Conservation (phyloP, 2,113 vertebrate species). For the Hydropotes inermis region DNA sequence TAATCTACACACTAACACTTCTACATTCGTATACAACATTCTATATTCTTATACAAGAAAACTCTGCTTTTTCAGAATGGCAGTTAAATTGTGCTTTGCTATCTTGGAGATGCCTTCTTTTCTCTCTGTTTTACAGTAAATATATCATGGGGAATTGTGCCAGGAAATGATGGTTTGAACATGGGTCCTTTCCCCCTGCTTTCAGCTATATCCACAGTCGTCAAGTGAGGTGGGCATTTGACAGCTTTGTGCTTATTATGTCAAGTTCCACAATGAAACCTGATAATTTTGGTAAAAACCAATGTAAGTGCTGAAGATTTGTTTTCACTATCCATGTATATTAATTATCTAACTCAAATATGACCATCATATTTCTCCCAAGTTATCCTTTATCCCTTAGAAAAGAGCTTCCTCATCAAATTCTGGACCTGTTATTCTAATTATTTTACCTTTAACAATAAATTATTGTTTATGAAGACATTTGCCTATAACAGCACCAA, state of each 20-base stretch:
- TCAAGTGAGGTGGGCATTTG: background rate
- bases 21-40: background rate
- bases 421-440: background rate
- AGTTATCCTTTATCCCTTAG: background rate
- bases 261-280: background rate
- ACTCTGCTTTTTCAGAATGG: background rate
- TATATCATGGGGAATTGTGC: background rate
- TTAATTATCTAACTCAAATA: constrained; percentile 15
- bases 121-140: background rate
- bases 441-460: constrained; percentile 28
- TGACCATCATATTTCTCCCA: background rate
- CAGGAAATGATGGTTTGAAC: background rate
- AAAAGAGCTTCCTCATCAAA: background rate
- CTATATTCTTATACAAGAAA: background rate
- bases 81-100: background rate
- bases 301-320: background rate
- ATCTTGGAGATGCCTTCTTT: background rate
- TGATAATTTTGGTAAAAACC: background rate
- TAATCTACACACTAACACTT: background rate
- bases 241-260: background rate
- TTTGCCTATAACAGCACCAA: background rate
- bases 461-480: background rate
- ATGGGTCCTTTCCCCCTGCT: background rate
- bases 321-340: background rate
- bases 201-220: background rate